phyloP scores from a whole-genome alignment of 2,797 vertebrate genomes.

The Falco rusticolus region DNA sequence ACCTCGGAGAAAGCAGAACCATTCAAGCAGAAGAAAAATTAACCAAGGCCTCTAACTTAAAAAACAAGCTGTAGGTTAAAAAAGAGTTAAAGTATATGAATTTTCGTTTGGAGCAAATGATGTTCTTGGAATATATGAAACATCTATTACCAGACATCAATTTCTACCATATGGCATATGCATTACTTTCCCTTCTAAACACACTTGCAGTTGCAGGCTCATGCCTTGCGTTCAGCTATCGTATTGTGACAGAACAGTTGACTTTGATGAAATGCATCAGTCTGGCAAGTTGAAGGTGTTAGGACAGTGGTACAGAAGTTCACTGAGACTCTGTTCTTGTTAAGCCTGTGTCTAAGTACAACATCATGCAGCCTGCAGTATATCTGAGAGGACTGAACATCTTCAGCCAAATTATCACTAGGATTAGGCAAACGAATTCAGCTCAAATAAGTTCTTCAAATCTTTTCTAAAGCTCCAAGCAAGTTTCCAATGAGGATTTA shows the following conservation, averaged over 20 bases:
- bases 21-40: neutral
- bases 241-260: neutral
- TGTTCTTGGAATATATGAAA: slow-evolving; percentile 55
- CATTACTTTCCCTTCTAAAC: slow-evolving; percentile 26
- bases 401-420: slow-evolving; percentile 15
- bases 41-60: neutral
- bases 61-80: neutral
- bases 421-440: slow-evolving; percentile 23
- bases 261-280: neutral
- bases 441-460: slow-evolving; percentile 33
- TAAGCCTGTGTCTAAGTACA: neutral
- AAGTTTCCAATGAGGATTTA: neutral
- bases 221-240: neutral
- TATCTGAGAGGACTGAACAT: neutral
- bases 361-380: neutral
- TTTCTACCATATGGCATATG: slow-evolving; percentile 35
- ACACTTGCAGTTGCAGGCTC: neutral
- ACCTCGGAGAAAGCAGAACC: neutral
- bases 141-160: slow-evolving; percentile 52
- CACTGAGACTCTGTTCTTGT: neutral
- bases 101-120: slow-evolving; percentile 36
- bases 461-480: neutral
- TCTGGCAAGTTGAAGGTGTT: neutral
- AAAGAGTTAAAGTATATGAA: slow-evolving; percentile 41
- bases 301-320: neutral